Evolutionary conservation across 2,797 vertebrate genomes (phyloP).

Genomic region (Thunnus albacares): DNA sequence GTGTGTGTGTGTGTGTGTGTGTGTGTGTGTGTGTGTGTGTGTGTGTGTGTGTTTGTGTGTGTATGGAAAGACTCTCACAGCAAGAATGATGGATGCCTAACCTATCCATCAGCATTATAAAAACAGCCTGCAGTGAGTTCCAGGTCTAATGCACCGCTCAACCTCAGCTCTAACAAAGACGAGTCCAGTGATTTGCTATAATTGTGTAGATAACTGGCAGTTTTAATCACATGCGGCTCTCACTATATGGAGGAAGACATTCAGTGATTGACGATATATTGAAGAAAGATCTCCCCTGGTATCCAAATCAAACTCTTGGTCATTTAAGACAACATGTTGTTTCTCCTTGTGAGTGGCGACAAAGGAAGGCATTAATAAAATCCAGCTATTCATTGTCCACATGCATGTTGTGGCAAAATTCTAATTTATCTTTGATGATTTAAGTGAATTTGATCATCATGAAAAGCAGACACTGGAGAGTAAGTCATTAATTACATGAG

Average conservation of each 20-base stretch:
- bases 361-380: not conserved
- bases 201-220: not conserved
- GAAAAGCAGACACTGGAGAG: not conserved
- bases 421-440: not conserved
- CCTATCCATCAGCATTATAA: conserved; percentile 60
- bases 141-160: conserved; percentile 7
- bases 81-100: conserved; percentile 54
- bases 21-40: conserved; percentile 34
- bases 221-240: not conserved
- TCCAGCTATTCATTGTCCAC: not conserved
- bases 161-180: not conserved
- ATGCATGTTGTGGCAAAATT: not conserved
- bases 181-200: not conserved
- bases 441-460: not conserved
- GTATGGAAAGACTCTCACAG: not conserved
- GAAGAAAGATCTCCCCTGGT: too few species aligned
- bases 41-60: too few species aligned
- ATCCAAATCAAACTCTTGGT: too few species aligned
- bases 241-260: not conserved
- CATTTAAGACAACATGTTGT: too few species aligned
- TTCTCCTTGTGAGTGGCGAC: too few species aligned
- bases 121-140: conserved; percentile 18
- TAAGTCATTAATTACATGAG: not conserved
- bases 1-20: conserved; percentile 25
- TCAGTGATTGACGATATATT: too few species aligned